Evolutionary conservation across 1,140 invertebrate species (phyloP), one percentile per base, ranked within the genome.

Genomic region (Drosophila punjabiensis): DNA sequence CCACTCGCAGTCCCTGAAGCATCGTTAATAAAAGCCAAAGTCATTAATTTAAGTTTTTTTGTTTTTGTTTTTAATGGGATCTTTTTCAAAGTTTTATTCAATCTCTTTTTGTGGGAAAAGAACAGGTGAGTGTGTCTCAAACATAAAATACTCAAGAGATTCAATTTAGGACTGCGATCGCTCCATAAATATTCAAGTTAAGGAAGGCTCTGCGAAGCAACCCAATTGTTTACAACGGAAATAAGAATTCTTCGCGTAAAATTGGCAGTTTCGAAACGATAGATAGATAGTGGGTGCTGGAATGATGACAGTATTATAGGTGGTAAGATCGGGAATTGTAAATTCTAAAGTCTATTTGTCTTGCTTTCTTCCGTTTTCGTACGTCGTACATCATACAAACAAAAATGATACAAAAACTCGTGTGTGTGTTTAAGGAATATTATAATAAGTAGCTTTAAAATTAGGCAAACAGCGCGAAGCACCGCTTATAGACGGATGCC

Each of bases 401-500:
- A 91, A 82, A 85, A 91, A 91, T 79, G 82, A 91, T 80, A 79
- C 67, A 91, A 82, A 79, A 85, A 84, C 79, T 83, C 85, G 70
- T 81, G 52, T 52, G 70, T 81, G 52, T 52, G 53, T 88, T 80
- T 81, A 90, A 86, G 79, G 86, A 92, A 86, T 81, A 92, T 89
- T 89, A 89, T 92, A 89, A 90, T 91, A 89, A 82, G 82, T 91
- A 89, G 71, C 74, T 89, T 85, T 91, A 92, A 91, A 92, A 92
- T 90, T 92, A 92, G 87, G 82, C 84, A 82, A 91, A 91, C 73
- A 85, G 80, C 78, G 63, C 52, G 52, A 24, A 24, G 24, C 24
- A 1, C 74, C 63, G 65, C 83, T 95, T 95, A 97, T 85, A 97
- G 95, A 92, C 96, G 95, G 81, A 97, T 95, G 55, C 96, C 96